Evolutionary conservation across 1,140 invertebrate genomes (phyloP).

Genomic region (Caenorhabditis tropicalis): DNA sequence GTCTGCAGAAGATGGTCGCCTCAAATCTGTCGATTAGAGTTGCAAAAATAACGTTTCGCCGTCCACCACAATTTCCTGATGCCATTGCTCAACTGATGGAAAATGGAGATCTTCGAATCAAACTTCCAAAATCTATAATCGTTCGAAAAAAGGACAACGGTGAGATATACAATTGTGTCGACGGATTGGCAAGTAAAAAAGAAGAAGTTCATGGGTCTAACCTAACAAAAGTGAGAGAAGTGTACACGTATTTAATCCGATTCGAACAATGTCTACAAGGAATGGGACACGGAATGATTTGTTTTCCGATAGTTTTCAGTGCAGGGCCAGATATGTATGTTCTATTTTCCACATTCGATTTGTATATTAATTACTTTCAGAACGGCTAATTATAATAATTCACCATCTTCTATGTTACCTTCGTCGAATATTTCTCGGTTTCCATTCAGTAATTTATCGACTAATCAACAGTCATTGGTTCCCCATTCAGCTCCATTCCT

Average conservation of each 20-base stretch:
- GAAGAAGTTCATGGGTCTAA: background rate
- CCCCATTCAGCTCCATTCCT: constrained; percentile 12
- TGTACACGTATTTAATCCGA: background rate
- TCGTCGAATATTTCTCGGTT: background rate
- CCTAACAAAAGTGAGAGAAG: background rate
- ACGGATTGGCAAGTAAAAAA: background rate
- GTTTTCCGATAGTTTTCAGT: constrained; percentile 12
- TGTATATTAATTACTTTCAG: background rate
- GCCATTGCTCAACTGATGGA: constrained; percentile 20
- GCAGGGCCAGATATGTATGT: constrained; percentile 11
- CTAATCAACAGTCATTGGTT: background rate
- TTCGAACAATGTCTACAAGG: background rate
- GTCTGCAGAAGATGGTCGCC: background rate
- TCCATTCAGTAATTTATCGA: background rate
- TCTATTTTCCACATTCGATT: background rate
- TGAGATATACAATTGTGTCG: background rate
- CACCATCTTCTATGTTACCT: background rate
- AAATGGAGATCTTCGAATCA: constrained; percentile 42
- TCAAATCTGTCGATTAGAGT: background rate
- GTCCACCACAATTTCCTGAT: background rate
- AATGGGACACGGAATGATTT: background rate
- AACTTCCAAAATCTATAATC: background rate
- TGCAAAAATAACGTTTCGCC: background rate
- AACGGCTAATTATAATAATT: background rate
- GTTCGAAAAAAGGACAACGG: background rate